These are phyloP conservation scores for Podarcis siculus DNA, from an alignment of 2,797 vertebrate species.

Conservation along the genomic window DNA sequence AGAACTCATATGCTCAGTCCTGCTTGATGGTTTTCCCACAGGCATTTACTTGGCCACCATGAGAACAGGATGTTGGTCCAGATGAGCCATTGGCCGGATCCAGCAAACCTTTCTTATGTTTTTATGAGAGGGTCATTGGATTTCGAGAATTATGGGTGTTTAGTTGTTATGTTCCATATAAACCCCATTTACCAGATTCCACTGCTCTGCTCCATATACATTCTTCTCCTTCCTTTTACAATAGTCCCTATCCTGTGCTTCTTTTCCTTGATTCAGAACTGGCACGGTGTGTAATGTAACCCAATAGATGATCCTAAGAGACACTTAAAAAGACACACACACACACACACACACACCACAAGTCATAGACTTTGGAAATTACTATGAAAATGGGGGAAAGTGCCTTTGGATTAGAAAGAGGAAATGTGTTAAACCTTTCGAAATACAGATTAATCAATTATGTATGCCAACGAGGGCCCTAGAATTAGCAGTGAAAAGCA, in stretches of 20 bases:
- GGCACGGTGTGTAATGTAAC: slow-evolving; percentile 55
- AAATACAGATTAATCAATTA: slow-evolving; percentile 76
- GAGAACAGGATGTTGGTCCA: too few relatives aligned
- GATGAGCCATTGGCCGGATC: background rate
- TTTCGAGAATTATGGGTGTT: too few relatives aligned
- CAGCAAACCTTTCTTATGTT: background rate
- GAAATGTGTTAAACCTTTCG: slow-evolving; percentile 67
- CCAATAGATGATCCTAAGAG: slow-evolving; percentile 41
- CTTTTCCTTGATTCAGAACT: slow-evolving; percentile 55
- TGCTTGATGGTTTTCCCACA: too few relatives aligned
- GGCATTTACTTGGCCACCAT: background rate
- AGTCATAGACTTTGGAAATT: slow-evolving; percentile 63
- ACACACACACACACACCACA: slow-evolving; percentile 49
- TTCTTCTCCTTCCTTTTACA: too few relatives aligned
- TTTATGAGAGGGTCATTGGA: background rate
- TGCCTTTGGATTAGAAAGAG: slow-evolving; percentile 67
- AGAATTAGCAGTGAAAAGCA: slow-evolving; percentile 69
- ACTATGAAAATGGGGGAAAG: slow-evolving; percentile 65
- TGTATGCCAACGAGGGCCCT: slow-evolving; percentile 73
- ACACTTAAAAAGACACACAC: slow-evolving; percentile 29
- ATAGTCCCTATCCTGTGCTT: slow-evolving; percentile 39
- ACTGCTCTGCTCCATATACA: too few relatives aligned
- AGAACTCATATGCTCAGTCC: too few relatives aligned
- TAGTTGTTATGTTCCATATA: too few relatives aligned
- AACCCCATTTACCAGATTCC: too few relatives aligned